Evolutionary conservation across 2,113 vertebrate species (phyloP).

Genomic region (Cinclus mexicanus): DNA sequence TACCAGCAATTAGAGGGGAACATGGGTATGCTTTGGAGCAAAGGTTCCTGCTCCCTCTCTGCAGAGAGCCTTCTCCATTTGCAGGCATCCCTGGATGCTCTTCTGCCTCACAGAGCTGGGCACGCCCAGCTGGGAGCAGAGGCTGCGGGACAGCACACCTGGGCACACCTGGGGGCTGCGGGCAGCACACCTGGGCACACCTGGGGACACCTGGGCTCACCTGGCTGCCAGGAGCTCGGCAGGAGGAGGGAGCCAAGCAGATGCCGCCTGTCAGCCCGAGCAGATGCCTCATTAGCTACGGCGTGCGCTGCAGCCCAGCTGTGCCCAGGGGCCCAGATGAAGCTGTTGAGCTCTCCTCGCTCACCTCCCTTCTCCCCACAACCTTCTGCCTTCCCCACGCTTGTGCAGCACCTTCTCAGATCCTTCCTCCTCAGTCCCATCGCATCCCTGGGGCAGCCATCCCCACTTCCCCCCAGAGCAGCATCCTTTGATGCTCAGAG

Average conservation of each 20-base stretch:
- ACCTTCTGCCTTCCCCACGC: background rate
- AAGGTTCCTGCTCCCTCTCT: background rate
- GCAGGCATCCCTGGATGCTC: background rate
- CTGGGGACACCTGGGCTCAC: background rate
- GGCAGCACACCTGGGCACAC: background rate
- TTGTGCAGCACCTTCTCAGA: background rate
- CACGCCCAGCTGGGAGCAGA: background rate
- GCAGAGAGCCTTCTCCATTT: background rate
- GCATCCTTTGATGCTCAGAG: background rate
- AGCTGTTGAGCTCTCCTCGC: background rate
- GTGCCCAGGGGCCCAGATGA: background rate
- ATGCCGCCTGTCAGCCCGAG: constrained; percentile 27
- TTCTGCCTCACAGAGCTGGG: background rate
- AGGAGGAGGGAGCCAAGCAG: background rate
- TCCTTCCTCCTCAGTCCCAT: background rate
- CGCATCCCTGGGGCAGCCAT: background rate
- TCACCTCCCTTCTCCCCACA: background rate
- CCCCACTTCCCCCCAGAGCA: rapidly evolving
- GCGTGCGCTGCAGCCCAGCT: constrained; percentile 17
- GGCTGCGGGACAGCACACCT: no score
- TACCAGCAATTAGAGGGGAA: background rate
- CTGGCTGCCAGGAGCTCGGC: constrained; percentile 21
- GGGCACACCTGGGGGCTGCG: no score
- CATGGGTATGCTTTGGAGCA: background rate
- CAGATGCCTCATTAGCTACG: constrained; percentile 46